These are phyloP conservation scores for Eilema depressum DNA, from an alignment of 2,888 invertebrate species.

Conservation along the genomic window DNA sequence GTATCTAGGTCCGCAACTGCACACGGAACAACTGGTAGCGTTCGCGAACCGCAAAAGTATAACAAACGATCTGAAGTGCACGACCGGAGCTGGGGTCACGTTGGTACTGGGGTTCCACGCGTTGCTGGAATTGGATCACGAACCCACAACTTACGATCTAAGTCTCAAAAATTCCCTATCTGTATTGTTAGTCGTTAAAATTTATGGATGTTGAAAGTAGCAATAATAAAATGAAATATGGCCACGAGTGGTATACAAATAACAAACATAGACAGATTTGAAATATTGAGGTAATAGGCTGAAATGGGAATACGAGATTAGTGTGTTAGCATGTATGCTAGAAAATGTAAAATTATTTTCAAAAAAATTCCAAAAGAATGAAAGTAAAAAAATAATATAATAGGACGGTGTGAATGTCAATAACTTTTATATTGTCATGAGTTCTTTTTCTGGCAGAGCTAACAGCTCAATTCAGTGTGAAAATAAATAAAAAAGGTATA, in stretches of 20 bases:
- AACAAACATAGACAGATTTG: background rate
- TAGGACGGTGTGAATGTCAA: too few relatives aligned
- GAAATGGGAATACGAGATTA: background rate
- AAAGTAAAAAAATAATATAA: background rate
- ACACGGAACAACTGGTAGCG: conserved; percentile 75
- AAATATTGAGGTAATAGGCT: background rate
- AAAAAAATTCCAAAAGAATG: background rate
- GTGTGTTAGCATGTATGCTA: background rate
- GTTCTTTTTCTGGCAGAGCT: too few relatives aligned
- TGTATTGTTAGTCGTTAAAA: conserved; percentile 14
- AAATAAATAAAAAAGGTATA: conserved; percentile 4
- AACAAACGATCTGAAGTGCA: conserved; percentile 60
- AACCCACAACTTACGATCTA: conserved; percentile 45
- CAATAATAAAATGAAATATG: conserved; percentile 18
- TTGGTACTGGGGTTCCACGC: conserved; percentile 30
- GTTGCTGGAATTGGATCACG: conserved; percentile 48
- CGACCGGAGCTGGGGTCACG: conserved; percentile 49
- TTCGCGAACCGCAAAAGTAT: conserved; percentile 74
- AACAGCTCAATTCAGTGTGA: background rate
- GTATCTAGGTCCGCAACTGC: conserved; percentile 71
- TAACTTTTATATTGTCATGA: background rate
- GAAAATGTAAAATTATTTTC: background rate
- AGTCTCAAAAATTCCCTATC: conserved; percentile 28
- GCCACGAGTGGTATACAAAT: background rate
- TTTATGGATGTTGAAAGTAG: conserved; percentile 16